Conservation (phyloP, 2,113 vertebrate genomes). For the Oxyruncus cristatus region DNA sequence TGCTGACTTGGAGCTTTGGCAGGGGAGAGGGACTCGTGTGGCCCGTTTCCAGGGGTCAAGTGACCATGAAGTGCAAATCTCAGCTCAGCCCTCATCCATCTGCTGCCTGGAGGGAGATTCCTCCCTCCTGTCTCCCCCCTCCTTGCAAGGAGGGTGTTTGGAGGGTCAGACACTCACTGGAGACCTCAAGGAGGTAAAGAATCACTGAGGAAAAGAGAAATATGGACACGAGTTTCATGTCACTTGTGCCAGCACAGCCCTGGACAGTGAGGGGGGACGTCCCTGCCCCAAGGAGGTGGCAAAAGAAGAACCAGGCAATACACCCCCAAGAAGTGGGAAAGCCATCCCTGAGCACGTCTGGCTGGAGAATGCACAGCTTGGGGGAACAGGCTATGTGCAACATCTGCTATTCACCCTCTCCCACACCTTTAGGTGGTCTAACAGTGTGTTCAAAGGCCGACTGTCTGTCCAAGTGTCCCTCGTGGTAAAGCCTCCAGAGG, state of each 20-base stretch:
- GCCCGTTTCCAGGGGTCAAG: not conserved
- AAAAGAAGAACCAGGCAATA: not conserved
- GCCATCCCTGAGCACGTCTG: not conserved
- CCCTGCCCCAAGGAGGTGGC: not conserved
- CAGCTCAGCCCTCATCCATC: not conserved
- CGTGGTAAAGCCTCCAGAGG: not conserved
- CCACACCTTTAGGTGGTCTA: not conserved
- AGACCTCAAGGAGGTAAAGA: not conserved
- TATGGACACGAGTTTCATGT: rapidly evolving
- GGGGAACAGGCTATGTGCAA: not conserved
- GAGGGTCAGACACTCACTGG: not conserved
- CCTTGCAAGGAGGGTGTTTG: not conserved
- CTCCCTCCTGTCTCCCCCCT: not conserved
- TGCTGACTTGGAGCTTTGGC: not conserved
- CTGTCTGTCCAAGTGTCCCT: not conserved
- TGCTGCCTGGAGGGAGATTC: not conserved
- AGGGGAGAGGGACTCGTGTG: not conserved
- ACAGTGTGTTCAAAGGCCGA: not conserved
- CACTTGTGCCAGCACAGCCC: rapidly evolving
- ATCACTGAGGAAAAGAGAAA: not conserved
- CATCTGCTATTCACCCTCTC: not conserved
- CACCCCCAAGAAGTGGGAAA: not conserved
- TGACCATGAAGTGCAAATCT: not conserved
- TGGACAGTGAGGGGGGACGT: not conserved
- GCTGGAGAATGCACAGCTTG: too few relatives aligned